Evolutionary conservation across 2,888 invertebrate species (phyloP), one percentile per base, ranked within the genome.

Genomic region (Nemotelus pantherinus): DNA sequence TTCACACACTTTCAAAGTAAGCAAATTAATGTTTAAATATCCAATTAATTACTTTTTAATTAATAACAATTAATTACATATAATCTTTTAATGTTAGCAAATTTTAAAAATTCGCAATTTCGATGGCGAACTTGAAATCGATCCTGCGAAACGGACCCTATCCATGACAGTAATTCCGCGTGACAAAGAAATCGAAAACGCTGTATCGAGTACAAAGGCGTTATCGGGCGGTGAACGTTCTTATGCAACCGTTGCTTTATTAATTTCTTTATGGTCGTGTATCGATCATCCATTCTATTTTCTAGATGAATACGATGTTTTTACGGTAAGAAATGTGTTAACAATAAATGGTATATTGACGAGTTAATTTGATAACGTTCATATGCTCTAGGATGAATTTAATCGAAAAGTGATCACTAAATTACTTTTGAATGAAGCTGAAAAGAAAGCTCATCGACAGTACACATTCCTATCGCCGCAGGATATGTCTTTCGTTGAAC

Each of bases 291-390:
- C 99, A 0, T 98, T 99, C 88, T 94, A 94, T 89, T 93, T 97
- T 86, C 89, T 98, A 82, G 98, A 98, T 86, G 98, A 99, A 89
- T 98, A 97, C 85, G 98, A 98, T 84, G 97, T 98, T 0, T 98
- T 95, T 85, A 97, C 98, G 94, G 97, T 95, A 84, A 86, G 47
- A 48, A 5, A 3, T 9, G 3, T 64, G 25, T 25, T 25, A 25
- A 25, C 25, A 25, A 25, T 25, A 25, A 25, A 25, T 25, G 25
- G 25, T 25, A 25, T 25, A 25, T 25, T 25, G 25, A 25, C 25
- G 25, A 25, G 25, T 25, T 25, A 25, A 25, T 25, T 25, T 25
- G 25, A 25, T 25, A 25, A 25, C 25, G 25, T 55, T 53, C 3
- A 70, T 70, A 43, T 79, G 82, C 85, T 84, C 79, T 84, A 95